Conservation (phyloP, 2,888 invertebrate species). For the Aphidoletes aphidimyza region DNA sequence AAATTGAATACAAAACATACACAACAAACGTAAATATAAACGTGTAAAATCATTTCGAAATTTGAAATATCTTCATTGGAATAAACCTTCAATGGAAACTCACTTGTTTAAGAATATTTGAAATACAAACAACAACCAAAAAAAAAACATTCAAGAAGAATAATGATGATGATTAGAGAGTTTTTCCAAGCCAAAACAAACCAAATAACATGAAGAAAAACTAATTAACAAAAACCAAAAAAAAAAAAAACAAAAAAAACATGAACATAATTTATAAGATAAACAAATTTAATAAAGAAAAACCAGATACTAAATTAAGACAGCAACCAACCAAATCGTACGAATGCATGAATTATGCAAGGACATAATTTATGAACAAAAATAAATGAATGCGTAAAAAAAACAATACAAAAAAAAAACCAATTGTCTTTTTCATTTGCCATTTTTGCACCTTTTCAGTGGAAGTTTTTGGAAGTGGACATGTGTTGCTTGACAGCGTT, state of each 20-base stretch:
- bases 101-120: not conserved
- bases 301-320: constrained; percentile 9
- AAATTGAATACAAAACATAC: constrained; percentile 44
- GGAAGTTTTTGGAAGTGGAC: no score
- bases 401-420: not conserved
- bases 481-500: no score
- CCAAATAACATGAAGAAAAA: not conserved
- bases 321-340: constrained; percentile 32
- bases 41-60: constrained; percentile 20
- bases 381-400: constrained; percentile 24
- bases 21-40: constrained; percentile 15
- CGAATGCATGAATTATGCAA: constrained; percentile 16
- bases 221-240: not conserved
- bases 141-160: not conserved
- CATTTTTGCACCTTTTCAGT: not conserved
- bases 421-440: not conserved
- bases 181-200: constrained; percentile 34
- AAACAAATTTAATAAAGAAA: constrained; percentile 47
- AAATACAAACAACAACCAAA: not conserved
- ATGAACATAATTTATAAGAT: constrained; percentile 21
- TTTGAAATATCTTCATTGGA: not conserved
- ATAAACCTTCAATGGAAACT: constrained; percentile 6
- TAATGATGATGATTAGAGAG: constrained; percentile 10
- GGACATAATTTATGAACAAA: constrained; percentile 18
- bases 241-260: not conserved